Conservation (phyloP, 1,140 invertebrate genomes). For the Achatina immaculata region DNA sequence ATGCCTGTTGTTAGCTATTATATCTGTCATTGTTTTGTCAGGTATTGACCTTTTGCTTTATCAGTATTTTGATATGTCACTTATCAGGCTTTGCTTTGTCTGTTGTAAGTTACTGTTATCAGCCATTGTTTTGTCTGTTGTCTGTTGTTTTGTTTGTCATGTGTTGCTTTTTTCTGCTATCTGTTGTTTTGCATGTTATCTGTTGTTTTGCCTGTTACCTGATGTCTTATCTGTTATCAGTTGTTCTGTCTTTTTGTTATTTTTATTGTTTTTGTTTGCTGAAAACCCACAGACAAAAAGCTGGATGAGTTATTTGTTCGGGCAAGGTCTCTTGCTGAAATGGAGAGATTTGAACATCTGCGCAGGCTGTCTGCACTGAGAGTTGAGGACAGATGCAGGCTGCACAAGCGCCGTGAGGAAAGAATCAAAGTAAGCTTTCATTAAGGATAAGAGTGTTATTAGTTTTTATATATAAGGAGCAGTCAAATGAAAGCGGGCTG, state of each 20-base stretch:
- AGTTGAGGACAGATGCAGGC: neutral
- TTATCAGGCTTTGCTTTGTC: neutral
- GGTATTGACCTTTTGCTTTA: neutral
- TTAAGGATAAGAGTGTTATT: too few species aligned
- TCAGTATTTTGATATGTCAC: neutral
- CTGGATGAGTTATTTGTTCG: constrained; percentile 5
- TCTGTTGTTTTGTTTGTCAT: neutral
- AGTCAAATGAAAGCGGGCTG: too few species aligned
- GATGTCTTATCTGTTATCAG: neutral
- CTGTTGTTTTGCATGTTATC: neutral
- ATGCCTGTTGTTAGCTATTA: too few species aligned
- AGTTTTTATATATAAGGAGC: too few species aligned
- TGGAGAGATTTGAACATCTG: neutral
- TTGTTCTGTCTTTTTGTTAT: neutral
- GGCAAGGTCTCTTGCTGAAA: neutral
- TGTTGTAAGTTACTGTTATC: neutral
- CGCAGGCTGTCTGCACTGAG: constrained; percentile 7
- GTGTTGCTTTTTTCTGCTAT: neutral
- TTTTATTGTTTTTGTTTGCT: neutral
- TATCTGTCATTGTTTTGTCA: too few species aligned
- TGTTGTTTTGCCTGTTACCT: neutral
- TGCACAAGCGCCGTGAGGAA: constrained; percentile 17
- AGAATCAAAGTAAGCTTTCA: constrained; percentile 23
- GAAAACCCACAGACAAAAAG: constrained; percentile 3
- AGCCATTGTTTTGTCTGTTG: neutral